Percentiles rank a stretch among this genome's conserved stretches.
Evolutionary conservation across 64 coral and sea anemone species (phyloP).

Genomic region (Catalaphyllia jardinei): DNA sequence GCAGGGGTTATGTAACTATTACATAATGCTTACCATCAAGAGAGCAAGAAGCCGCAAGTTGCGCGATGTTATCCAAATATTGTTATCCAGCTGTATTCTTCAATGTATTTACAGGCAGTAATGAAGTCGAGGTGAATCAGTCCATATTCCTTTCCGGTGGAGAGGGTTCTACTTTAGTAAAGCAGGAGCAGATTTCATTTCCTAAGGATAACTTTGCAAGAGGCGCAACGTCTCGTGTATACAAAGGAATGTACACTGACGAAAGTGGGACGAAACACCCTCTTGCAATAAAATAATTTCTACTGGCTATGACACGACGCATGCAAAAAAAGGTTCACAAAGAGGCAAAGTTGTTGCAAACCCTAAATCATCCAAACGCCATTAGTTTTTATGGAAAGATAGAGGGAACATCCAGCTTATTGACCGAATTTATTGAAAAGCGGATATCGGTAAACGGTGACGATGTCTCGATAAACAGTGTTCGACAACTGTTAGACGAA

Average conservation of each 20-base stretch:
- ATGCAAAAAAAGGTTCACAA: conserved; percentile 14
- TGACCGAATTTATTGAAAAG: background rate
- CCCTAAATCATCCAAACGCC: conserved; percentile 22
- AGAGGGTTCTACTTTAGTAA: background rate
- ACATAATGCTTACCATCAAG: background rate
- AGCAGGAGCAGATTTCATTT: background rate
- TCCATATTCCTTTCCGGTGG: conserved; percentile 3
- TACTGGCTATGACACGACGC: background rate
- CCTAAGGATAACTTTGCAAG: conserved; percentile 4
- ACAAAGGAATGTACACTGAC: conserved; percentile 20
- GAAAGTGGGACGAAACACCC: background rate
- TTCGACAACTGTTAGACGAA: conserved; percentile 23
- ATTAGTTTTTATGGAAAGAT: conserved; percentile 10
- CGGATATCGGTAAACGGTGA: background rate
- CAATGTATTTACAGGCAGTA: background rate
- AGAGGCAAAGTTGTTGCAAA: conserved; percentile 14
- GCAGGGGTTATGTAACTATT: background rate
- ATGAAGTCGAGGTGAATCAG: background rate
- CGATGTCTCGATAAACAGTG: conserved; percentile 4
- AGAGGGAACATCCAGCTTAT: background rate
- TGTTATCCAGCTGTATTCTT: background rate
- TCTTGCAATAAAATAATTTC: conserved; percentile 38
- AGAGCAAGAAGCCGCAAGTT: background rate
- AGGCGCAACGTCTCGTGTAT: background rate
- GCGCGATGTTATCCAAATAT: background rate